Evolutionary conservation across 64 coral and sea anemone species (phyloP), one percentile per base, ranked within the genome.

Genomic region (Pachyseris speciosa): DNA sequence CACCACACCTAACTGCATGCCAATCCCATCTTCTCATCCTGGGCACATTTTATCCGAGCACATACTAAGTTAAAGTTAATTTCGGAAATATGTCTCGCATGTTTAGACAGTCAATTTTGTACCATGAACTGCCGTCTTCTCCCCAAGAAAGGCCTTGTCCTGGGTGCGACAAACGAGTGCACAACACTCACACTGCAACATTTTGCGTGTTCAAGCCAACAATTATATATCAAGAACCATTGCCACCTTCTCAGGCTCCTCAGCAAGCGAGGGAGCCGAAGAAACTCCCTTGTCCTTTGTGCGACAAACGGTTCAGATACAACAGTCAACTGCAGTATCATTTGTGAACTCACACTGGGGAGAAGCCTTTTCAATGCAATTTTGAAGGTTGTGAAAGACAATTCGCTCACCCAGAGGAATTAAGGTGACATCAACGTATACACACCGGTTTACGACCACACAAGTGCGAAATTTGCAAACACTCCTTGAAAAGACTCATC

Each of bases 241-340:
- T 65, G 50, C 27, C 92, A 29, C 68, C 94, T 20, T 72, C 85
- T 8, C 70, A 43, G 15, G 27, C 39, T 38, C 27, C 70, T 74
- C 38, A 28, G 5, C 70, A 74, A 24, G 22, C 70, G 10, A 4
- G 8, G 19, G 45, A 74, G 20, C 92, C 92, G 89, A 98, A 98
- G 55, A 94, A 81, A n/a, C 94, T 84, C 48, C 91, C 91, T 36
- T 98, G 95, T 63, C 95, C 95, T 28, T 63, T 94, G 27, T 98
- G 95, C 22, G 91, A 94, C 29, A 89, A 94, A 83, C 73, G 95
- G 66, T 98, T 91, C 16, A 98, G 91, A 41, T 94, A 98, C 69
- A 98, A 98, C 33, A 92, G 95, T 31, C 95, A 98, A 44, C 41
- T 98, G 16, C 95, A 94, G 86, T 91, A 92, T n/a, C 95, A 98